A percentile compares a stretch with the other conserved stretches of the same genome.
Evolutionary conservation across 2,797 vertebrate species (phyloP).

Genomic region (Peromyscus melanophrys): DNA sequence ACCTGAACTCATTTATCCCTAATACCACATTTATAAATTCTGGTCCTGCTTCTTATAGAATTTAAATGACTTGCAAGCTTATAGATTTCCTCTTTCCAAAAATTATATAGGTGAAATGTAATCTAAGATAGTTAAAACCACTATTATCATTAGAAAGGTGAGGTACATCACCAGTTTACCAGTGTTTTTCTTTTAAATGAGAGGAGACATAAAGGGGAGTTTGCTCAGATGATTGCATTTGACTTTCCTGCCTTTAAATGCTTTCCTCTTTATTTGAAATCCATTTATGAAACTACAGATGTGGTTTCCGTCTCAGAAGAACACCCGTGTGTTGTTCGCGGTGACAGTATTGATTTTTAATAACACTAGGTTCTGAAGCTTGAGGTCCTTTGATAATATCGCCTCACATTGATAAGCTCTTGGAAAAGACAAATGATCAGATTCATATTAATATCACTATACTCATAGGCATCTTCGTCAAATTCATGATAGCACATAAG

Average conservation of each 20-base stretch:
- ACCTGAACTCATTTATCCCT: background rate
- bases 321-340: conserved; percentile 19
- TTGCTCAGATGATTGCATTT: conserved; percentile 26
- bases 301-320: conserved; percentile 24
- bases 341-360: conserved; percentile 66
- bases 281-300: conserved; percentile 57
- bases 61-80: conserved; percentile 23
- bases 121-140: conserved; percentile 44
- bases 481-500: conserved; percentile 33
- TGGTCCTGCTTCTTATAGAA: conserved; percentile 19
- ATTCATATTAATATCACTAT: background rate
- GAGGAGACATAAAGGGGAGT: background rate
- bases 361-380: conserved; percentile 33
- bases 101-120: background rate
- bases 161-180: background rate
- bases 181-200: conserved; percentile 34
- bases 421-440: conserved; percentile 59
- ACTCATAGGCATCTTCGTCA: conserved; percentile 24
- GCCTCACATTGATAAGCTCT: conserved; percentile 39
- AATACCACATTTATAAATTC: conserved; percentile 44
- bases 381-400: conserved; percentile 47
- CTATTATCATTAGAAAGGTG: background rate
- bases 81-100: background rate
- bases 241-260: conserved; percentile 52
- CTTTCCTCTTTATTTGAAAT: conserved; percentile 63